phyloP scores from a whole-genome alignment of 2,888 invertebrate genomes.

The Eupithecia dodoneata region DNA sequence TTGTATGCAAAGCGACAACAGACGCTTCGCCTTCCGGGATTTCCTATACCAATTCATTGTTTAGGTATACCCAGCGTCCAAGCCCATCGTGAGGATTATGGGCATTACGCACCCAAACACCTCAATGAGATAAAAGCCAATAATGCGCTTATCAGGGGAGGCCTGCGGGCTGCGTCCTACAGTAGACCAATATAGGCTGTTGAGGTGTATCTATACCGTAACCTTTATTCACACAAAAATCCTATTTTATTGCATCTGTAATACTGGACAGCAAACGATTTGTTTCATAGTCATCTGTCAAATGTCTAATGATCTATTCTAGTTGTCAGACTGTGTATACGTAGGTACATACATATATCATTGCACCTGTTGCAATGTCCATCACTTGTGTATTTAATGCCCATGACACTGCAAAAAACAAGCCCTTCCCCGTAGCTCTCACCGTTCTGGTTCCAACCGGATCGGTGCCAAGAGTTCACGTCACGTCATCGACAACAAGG shows the following conservation, averaged over 20 bases:
- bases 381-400: constrained; percentile 50
- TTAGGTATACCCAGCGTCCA: not conserved
- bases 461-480: constrained; percentile 46
- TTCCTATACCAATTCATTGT: constrained; percentile 39
- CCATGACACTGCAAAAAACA: constrained; percentile 56
- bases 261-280: not conserved
- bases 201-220: not conserved
- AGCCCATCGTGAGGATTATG: no score
- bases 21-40: constrained; percentile 44
- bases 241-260: not conserved
- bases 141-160: no score
- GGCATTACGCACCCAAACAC: no score
- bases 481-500: constrained; percentile 48
- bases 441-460: constrained; percentile 51
- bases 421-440: constrained; percentile 50
- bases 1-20: constrained; percentile 36
- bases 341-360: not conserved
- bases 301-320: constrained; percentile 23
- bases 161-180: no score
- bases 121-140: no score
- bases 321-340: constrained; percentile 12
- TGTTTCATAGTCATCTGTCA: not conserved
- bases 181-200: no score
- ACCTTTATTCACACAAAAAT: constrained; percentile 17
- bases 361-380: constrained; percentile 53